Base-by-base conservation (phyloP, 2,113 vertebrate genomes). In the Lepisosteus osseus region DNA sequence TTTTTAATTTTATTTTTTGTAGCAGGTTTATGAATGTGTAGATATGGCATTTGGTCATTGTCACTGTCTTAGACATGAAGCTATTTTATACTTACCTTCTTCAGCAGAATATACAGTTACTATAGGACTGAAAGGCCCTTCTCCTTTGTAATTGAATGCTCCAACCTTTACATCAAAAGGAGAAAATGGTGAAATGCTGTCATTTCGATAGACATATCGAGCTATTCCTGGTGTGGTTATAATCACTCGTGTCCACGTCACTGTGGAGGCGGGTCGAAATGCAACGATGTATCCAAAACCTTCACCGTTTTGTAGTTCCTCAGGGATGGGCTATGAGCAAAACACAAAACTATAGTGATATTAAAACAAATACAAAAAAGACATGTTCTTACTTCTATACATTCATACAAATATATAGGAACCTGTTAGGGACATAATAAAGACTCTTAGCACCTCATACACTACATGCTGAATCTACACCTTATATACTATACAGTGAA, bases 241-340 rank as follows among this genome's bases (percentile, higher is more conserved):
- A 47, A 95, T 93, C 0, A 94, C 95, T 55, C 96, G 92, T n/a
- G 95, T 98, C 97, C 97, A 99, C 0, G 88, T 96, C 14, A 90
- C 89, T 12, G 87, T 81, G 51, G 93, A 93, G 54, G 82, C 80
- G 0, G 95, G 94, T 7, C 97, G 92, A 83, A 98, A 96, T 61
- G 96, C 96, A 3, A 98, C 93, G 15, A 98, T 95, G 75, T 99
- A 98, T 1, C 97, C 96, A 3, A 98, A 99, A 0, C 96, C 95
- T 70, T 95, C 95, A 41, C 95, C 97, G 0, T 97, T 98, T 83
- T 98, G 97, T 61, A 98, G 76, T 79, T 99, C 97, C 80, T 99
- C 97, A 0, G 97, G 91, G 73, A 99, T 87, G 65, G 96, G 96
- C 97, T 99, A 88, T 63, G 86, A 91, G 85, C 79, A 71, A 90